These are phyloP conservation scores for Fragum sueziense DNA, from an alignment of 2,888 invertebrate genomes.

Conservation along the genomic window DNA sequence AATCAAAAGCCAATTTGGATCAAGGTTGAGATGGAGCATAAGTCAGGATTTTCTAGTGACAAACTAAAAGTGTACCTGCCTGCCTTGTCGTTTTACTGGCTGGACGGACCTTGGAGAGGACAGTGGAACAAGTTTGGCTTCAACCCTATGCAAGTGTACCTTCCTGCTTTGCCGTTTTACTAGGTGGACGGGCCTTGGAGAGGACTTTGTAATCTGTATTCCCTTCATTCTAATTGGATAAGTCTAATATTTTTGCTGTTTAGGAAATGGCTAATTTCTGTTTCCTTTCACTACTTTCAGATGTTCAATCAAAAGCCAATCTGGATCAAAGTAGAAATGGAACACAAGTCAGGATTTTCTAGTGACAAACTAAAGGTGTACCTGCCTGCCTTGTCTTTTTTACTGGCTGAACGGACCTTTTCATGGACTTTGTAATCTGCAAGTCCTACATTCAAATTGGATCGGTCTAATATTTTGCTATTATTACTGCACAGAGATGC, in stretches of 20 bases:
- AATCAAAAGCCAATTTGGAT: constrained; percentile 95
- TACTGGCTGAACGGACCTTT: constrained; percentile 94
- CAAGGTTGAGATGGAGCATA: constrained; percentile 86
- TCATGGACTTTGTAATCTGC: constrained; percentile 96
- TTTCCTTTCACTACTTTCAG: too few relatives aligned
- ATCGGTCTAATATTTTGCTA: too few relatives aligned
- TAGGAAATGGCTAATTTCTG: too few relatives aligned
- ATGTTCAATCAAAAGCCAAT: constrained; percentile 93
- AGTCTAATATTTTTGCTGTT: too few relatives aligned
- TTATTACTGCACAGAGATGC: too few relatives aligned
- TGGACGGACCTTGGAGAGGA: constrained; percentile 94
- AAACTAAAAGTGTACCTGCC: constrained; percentile 87
- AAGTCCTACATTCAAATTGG: too few relatives aligned
- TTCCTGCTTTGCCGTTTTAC: constrained; percentile 93
- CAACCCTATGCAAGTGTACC: constrained; percentile 91
- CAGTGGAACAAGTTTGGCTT: constrained; percentile 95
- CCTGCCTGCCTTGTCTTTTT: constrained; percentile 92
- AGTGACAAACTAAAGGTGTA: constrained; percentile 82
- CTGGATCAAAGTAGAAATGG: constrained; percentile 92
- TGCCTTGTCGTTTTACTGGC: constrained; percentile 91
- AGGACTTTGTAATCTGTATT: constrained; percentile 95
- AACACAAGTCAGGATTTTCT: constrained; percentile 47
- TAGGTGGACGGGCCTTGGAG: constrained; percentile 95
- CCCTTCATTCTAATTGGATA: too few relatives aligned
- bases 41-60: constrained; percentile 51